These are phyloP conservation scores for Bugulina stolonifera DNA, from an alignment of 2,888 invertebrate species.

Conservation along the genomic window DNA sequence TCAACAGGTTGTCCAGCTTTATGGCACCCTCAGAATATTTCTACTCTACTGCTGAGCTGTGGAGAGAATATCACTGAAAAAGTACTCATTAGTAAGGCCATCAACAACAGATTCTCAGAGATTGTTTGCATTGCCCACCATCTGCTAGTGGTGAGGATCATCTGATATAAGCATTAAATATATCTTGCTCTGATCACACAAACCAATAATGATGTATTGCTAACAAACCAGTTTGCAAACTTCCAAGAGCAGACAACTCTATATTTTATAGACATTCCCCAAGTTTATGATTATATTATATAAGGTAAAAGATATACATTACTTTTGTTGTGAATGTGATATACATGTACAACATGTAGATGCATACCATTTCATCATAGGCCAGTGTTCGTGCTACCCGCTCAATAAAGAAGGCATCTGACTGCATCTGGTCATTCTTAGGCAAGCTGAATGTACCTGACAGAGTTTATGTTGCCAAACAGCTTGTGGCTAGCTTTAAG, in stretches of 20 bases:
- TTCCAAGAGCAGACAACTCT: too few species aligned
- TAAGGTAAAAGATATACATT: too few species aligned
- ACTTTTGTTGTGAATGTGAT: too few species aligned
- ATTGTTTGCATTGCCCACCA: constrained; percentile 46
- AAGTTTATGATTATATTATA: too few species aligned
- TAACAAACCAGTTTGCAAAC: too few species aligned
- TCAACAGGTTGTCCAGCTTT: constrained; percentile 49
- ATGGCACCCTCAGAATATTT: constrained; percentile 50
- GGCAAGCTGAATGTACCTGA: neutral
- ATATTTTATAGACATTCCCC: too few species aligned
- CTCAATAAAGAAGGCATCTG: neutral
- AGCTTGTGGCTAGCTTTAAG: neutral
- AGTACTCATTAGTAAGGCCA: constrained; percentile 48
- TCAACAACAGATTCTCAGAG: constrained; percentile 48
- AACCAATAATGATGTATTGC: too few species aligned
- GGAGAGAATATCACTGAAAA: constrained; percentile 47
- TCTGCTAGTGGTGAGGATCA: constrained; percentile 44
- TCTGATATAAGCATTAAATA: neutral
- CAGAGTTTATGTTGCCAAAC: neutral
- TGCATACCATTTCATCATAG: too few species aligned
- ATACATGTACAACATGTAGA: too few species aligned
- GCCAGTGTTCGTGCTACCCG: neutral
- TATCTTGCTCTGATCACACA: too few species aligned
- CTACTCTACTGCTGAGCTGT: constrained; percentile 45
- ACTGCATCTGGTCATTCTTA: constrained; percentile 4